A percentile compares a stretch with the other conserved stretches of the same genome.
Evolutionary conservation across 1,140 invertebrate genomes (phyloP).

Genomic region (Hermatobates lingyangjiaoensis): DNA sequence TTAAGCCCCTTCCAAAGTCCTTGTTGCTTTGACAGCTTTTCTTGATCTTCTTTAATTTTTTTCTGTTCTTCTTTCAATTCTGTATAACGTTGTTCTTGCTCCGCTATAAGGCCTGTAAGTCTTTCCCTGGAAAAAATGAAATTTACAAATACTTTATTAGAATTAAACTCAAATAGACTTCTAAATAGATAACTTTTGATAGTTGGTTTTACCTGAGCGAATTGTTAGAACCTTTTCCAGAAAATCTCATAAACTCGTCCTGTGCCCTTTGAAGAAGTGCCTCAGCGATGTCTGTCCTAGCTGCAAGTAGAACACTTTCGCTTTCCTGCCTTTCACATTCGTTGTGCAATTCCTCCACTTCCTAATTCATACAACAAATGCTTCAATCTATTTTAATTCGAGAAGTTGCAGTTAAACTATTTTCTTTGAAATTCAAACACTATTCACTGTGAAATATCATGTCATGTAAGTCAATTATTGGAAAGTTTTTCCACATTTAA

Average conservation of each 20-base stretch:
- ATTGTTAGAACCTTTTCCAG: constrained; percentile 1
- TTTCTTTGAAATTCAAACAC: no score
- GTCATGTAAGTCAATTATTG: no score
- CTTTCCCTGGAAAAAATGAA: constrained; percentile 24
- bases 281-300: constrained; percentile 18
- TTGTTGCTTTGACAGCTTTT: constrained; percentile 35
- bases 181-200: neutral
- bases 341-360: constrained; percentile 16
- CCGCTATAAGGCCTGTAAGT: constrained; percentile 29
- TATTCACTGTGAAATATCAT: no score
- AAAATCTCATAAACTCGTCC: neutral
- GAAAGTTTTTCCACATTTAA: no score
- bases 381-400: no score
- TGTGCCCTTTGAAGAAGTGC: constrained; percentile 12
- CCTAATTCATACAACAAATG: no score
- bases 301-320: constrained; percentile 15
- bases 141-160: neutral
- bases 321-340: constrained; percentile 14
- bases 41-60: constrained; percentile 31
- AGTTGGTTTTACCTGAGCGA: constrained; percentile 1
- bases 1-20: constrained; percentile 38
- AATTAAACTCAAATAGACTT: neutral
- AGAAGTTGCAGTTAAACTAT: no score
- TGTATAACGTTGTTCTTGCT: constrained; percentile 35
- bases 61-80: constrained; percentile 38